Conservation (phyloP, 2,888 invertebrate species). For the Tribolium freemani region DNA sequence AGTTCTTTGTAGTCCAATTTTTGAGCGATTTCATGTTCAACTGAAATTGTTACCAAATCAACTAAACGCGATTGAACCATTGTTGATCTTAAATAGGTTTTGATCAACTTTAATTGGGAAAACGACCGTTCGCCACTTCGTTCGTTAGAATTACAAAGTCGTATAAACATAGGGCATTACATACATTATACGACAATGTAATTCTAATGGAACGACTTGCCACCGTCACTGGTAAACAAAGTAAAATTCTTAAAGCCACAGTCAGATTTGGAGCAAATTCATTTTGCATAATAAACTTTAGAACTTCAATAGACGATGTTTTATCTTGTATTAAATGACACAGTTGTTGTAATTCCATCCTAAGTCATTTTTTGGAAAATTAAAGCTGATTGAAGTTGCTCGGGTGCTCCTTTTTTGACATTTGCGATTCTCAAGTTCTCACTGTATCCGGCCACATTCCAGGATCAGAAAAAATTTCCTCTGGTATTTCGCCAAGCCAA, state of each 20-base stretch:
- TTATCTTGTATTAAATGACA: too few relatives aligned
- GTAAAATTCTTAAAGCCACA: background rate
- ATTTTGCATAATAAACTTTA: background rate
- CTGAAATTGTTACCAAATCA: background rate
- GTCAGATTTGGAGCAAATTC: background rate
- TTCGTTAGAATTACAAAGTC: too few relatives aligned
- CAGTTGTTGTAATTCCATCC: background rate
- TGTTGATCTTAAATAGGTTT: background rate
- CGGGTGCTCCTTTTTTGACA: too few relatives aligned
- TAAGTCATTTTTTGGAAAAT: too few relatives aligned
- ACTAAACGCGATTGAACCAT: background rate
- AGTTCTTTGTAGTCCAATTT: background rate
- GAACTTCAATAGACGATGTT: background rate
- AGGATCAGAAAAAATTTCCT: too few relatives aligned
- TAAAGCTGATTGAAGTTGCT: too few relatives aligned
- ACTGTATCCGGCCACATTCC: too few relatives aligned
- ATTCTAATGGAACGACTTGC: too few relatives aligned
- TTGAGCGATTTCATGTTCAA: background rate
- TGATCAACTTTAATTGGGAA: background rate
- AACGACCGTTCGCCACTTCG: background rate
- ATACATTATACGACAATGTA: too few relatives aligned
- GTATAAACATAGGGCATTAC: too few relatives aligned
- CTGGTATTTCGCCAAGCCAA: too few relatives aligned
- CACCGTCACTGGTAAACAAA: background rate
- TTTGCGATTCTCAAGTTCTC: too few relatives aligned